Base-by-base conservation (phyloP, 2,888 invertebrate species). In the Strigamia transsilvanica region DNA sequence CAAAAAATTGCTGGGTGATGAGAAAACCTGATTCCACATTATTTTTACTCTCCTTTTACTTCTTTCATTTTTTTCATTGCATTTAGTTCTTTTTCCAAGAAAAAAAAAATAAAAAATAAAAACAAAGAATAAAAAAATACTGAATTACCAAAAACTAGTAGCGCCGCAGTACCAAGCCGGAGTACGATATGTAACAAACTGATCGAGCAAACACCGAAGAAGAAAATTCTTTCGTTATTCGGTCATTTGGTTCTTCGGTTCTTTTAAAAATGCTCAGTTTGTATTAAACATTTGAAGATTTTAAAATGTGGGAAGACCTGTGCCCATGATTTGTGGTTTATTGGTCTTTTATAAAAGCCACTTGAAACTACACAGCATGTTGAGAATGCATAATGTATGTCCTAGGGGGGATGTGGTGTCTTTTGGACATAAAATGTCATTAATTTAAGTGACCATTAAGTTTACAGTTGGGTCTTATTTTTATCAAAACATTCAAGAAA, bases 1-100 rank as follows among this genome's bases (percentile, higher is more conserved):
- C 61, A 66, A 66, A 66, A 66, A 66, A 66, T 66, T 66, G 21
- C 21, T 66, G 61, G 61, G 61, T 66, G 61, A 66, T 66, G 61
- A 66, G 21, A 66, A 66, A 66, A 66, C 21, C 23, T 66, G 61
- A 66, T 66, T 66, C 23, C 46, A 15, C 46, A 10, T 5, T 13
- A 13, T n/a, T 46, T 46, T 46, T 27, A 27, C 27, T 27, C 27
- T 3, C 27, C 1, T 27, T 46, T 46, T 13, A 46, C 38, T 1
- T 0, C n/a, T 46, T 46, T 46, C n/a, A 46, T 21, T 66, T 66
- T 15, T n/a, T 23, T 66, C 21, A 21, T 66, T 21, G 27, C 6
- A 21, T 66, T 6, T 23, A 23, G 21, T 66, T 0, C 2, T 10
- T 66, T 23, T 66, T n/a, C 4, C 0, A n/a, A 38, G 0, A 38